Conservation (phyloP, 2,888 invertebrate species). For the Leucophenga montana region DNA sequence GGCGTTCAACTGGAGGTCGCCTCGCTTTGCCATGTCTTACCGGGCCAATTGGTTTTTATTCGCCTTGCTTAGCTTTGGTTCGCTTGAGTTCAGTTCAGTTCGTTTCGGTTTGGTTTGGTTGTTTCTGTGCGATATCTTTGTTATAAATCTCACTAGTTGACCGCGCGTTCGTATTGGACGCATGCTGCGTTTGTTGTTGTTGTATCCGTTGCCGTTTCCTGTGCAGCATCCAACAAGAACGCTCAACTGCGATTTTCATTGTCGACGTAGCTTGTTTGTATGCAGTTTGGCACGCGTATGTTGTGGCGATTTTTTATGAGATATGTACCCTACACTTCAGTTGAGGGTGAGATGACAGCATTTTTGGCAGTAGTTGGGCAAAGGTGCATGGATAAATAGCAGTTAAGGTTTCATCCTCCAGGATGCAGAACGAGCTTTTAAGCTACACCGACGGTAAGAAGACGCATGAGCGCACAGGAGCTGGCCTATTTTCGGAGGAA, state of each 20-base stretch:
- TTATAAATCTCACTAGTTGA: conserved; percentile 68
- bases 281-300: conserved; percentile 63
- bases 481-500: too few species aligned
- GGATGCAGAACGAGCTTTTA: too few species aligned
- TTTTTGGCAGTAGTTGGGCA: too few species aligned
- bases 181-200: conserved; percentile 61
- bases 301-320: background rate
- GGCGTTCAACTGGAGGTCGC: conserved; percentile 10
- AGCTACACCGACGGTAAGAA: too few species aligned
- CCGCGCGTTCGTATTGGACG: conserved; percentile 57
- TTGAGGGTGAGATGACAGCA: background rate
- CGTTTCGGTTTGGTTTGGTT: background rate
- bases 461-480: too few species aligned
- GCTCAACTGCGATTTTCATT: conserved; percentile 29
- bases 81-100: background rate
- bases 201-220: conserved; percentile 44
- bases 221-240: conserved; percentile 57
- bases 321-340: too few species aligned
- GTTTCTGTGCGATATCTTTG: conserved; percentile 65
- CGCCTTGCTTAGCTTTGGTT: background rate
- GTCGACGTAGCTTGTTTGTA: conserved; percentile 43
- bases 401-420: too few species aligned
- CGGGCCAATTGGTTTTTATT: conserved; percentile 5
- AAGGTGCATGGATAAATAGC: too few species aligned
- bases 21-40: background rate